Conservation (phyloP, 2,888 invertebrate species). For the Trichogramma evanescens region DNA sequence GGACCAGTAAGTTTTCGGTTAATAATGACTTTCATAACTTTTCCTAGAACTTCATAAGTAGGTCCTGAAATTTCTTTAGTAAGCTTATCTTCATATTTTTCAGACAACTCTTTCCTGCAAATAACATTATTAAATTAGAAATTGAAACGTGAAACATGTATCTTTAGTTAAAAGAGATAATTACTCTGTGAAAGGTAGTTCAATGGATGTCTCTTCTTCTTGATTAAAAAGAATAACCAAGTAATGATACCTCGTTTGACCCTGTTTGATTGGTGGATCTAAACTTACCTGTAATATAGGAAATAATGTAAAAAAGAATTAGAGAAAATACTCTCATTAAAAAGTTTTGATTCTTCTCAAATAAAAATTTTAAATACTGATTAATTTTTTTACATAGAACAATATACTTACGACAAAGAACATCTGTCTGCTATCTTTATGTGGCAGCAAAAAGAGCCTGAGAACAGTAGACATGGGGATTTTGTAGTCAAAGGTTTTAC, state of each 20-base stretch:
- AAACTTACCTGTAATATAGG: constrained; percentile 59
- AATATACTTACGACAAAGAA: constrained; percentile 77
- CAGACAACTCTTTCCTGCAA: constrained; percentile 76
- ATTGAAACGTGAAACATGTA: constrained; percentile 1
- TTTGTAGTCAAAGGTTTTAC: constrained; percentile 99
- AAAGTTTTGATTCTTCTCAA: neutral
- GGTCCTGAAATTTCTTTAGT: constrained; percentile 85
- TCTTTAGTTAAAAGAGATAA: constrained; percentile 36
- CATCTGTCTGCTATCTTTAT: constrained; percentile 96
- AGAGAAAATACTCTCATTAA: neutral
- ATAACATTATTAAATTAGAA: constrained; percentile 5
- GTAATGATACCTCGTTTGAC: constrained; percentile 96
- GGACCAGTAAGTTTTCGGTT: constrained; percentile 92
- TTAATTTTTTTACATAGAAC: neutral
- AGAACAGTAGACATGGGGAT: constrained; percentile 96
- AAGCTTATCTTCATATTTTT: constrained; percentile 89
- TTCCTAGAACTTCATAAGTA: constrained; percentile 90
- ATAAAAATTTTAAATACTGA: neutral
- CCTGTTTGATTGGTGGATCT: constrained; percentile 99
- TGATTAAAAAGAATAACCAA: constrained; percentile 88
- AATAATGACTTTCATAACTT: constrained; percentile 93
- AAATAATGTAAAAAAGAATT: neutral
- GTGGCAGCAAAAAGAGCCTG: constrained; percentile 88
- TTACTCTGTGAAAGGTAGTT: constrained; percentile 86
- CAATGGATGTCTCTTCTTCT: constrained; percentile 88